Base-by-base conservation (phyloP, 2,113 vertebrate species). In the Scytalopus superciliaris region DNA sequence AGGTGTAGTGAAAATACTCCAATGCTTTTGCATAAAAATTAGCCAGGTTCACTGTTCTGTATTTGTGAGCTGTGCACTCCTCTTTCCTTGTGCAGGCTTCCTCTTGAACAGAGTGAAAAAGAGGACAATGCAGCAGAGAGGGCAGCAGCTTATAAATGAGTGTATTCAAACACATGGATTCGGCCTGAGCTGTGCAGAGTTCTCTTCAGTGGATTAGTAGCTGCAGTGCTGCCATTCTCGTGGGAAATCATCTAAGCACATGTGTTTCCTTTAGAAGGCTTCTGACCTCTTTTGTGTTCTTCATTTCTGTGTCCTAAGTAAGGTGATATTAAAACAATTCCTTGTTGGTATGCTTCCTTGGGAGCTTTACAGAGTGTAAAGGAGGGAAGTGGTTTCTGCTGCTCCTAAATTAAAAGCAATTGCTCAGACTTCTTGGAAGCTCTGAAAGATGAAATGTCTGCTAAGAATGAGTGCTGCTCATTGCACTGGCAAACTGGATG, bases 261-360 rank as follows among this genome's bases (percentile, higher is more conserved):
- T 49, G 19, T 70, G 49, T 52, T 90, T 88, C 76, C 64, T 87
- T 84, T 33, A 86, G 88, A 91, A 85, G 63, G 72, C 50, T 93
- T 76, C 89, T 96, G 96, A 92, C 94, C 94, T 91, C 89, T 68
- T 96, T 97, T 84, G 74, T 73, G 49, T 50, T 80, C 18, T 82
- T 90, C 80, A 86, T 94, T 91, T 94, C 79, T 81, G 56, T 95
- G 88, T 86, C 83, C 88, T 83, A 39, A 78, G 72, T 67, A 55
- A 91, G 78, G 84, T 85, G 81, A 83, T 96, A 90, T 72, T 90
- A 92, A 93, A 84, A n/a, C 52, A 67, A 68, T 90, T 86, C 76
- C 72, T 86, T 70, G 31, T 53, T 86, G 52, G 63, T 63, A 7
- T 72, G 73, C 47, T 86, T 92, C 60, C 79, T 53, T 93, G 79